phyloP scores from a whole-genome alignment of 2,797 vertebrate species.

The Sebastes taczanowskii region DNA sequence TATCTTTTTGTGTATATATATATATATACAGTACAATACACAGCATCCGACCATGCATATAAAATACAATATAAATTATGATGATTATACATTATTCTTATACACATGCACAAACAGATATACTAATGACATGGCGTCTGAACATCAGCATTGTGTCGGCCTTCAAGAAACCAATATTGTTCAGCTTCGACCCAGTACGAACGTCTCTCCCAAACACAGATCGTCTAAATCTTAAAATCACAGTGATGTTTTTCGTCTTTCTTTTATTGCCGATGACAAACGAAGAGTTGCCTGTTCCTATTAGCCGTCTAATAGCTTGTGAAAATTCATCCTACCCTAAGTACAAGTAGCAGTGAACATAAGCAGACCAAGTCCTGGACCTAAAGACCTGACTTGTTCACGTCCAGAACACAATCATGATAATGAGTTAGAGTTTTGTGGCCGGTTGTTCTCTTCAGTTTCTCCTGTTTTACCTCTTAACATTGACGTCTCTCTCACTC shows the following conservation, averaged over 20 bases:
- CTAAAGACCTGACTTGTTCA: background rate
- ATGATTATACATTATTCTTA: too few species aligned
- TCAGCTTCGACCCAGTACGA: background rate
- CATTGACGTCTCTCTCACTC: constrained; percentile 7
- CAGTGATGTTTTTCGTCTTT: background rate
- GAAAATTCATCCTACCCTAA: background rate
- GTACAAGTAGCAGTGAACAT: background rate
- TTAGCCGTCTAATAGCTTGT: background rate
- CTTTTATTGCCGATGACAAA: constrained; percentile 5
- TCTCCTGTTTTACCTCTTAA: background rate
- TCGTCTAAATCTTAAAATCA: background rate
- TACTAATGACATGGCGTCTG: too few species aligned
- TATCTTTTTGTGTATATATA: too few species aligned
- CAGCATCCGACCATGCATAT: too few species aligned
- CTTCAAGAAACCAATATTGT: background rate
- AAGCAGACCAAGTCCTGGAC: constrained; percentile 6
- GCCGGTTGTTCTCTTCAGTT: constrained; percentile 3
- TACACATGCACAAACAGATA: too few species aligned
- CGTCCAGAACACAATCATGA: constrained; percentile 10
- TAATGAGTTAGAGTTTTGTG: background rate
- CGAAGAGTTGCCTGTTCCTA: background rate
- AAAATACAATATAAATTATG: too few species aligned
- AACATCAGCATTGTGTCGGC: background rate
- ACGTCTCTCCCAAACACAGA: background rate
- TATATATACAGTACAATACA: too few species aligned